phyloP scores from a whole-genome alignment of 2,113 vertebrate genomes.

The Sisor rabdophorus region DNA sequence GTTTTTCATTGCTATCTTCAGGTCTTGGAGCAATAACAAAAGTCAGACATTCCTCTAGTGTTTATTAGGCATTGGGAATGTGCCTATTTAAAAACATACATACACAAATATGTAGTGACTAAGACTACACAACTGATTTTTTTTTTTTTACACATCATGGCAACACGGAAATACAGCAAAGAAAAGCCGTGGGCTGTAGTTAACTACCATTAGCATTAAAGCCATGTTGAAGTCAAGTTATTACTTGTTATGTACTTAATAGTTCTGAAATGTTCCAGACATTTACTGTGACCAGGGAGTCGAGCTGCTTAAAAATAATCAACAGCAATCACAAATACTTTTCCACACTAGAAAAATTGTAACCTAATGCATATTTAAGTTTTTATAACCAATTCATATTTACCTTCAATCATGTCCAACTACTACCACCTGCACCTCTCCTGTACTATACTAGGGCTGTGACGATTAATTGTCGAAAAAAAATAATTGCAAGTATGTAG shows the following conservation, averaged over 20 bases:
- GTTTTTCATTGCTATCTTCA: not conserved
- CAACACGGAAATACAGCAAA: not conserved
- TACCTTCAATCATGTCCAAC: no score
- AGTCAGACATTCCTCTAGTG: not conserved
- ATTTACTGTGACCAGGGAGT: not conserved
- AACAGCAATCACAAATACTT: no score
- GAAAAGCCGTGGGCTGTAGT: not conserved
- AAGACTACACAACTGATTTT: not conserved
- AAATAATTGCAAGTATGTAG: no score
- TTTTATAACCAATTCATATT: no score
- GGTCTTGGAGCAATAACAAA: not conserved
- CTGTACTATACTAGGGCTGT: no score
- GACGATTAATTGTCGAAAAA: no score
- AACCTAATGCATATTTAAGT: no score
- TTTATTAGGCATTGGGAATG: slow-evolving; percentile 6
- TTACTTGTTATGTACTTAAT: not conserved
- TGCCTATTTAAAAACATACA: not conserved
- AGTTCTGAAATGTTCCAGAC: not conserved
- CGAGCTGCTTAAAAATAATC: no score
- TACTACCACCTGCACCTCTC: no score
- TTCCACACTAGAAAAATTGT: no score
- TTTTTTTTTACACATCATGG: no score
- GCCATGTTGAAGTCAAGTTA: not conserved
- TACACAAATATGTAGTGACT: not conserved
- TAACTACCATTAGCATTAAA: not conserved